Base-by-base conservation (phyloP, 2,113 vertebrate genomes). In the Indicator maculatus region DNA sequence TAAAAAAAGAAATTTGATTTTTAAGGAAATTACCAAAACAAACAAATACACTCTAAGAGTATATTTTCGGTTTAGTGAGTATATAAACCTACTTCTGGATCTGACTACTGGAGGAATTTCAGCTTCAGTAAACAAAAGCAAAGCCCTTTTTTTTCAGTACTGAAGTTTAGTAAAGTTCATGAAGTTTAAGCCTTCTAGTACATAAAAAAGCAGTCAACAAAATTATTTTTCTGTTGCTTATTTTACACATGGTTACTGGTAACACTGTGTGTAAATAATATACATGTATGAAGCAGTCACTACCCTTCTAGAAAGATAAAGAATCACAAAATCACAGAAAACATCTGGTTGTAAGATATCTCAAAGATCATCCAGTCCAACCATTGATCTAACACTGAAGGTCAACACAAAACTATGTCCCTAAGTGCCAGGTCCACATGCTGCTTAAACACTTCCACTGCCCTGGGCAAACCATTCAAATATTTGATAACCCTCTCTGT, bases 101-200 rank as follows among this genome's bases (percentile, higher is more conserved):
- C 58, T 86, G 41, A 53, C 12, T 69, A 15, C 7, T 73, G 16
- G 31, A 75, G 23, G 26, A 90, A 78, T 78, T 82, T 69, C 20
- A 73, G 14, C 15, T 69, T 67, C 23, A 9, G 1, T 27, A n/a
- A 78, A 70, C 9, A 74, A 66, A 91, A 93, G 2, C 44, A 74
- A 14, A 61, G 3, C 1, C 2, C 0, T 28, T 47, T 39, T 59
- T 74, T 45, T 39, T 13, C 11, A 86, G 3, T 38, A 16, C 1
- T 41, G 16, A 27, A 69, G 2, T 72, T 61, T 53, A 66, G 38
- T n/a, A 63, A 80, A 82, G 14, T 7, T 56, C 15, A 44, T 36
- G 39, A 63, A 69, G 8, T 30, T 4, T 76, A 44, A 90, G 17
- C 13, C 87, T 72, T 12, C 19, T 5, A 41, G 7, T 83, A 36